phyloP scores from a whole-genome alignment of 2,888 invertebrate species.

The Pyrrhosoma nymphula region DNA sequence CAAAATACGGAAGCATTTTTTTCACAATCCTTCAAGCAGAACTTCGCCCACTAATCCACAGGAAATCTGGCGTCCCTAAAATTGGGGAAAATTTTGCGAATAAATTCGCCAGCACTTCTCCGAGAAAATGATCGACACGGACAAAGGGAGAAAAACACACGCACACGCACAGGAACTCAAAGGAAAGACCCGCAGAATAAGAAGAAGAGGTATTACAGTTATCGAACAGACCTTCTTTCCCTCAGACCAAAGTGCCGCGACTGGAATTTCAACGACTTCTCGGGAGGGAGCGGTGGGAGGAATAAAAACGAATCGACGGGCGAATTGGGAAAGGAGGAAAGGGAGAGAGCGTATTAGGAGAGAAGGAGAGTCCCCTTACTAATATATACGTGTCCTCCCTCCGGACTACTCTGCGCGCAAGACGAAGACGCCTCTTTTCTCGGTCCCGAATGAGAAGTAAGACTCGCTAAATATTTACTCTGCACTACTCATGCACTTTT shows the following conservation, averaged over 20 bases:
- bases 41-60: neutral
- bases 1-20: too few species aligned
- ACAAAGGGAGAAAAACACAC: neutral
- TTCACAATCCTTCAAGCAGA: too few species aligned
- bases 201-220: neutral
- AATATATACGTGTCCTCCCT: too few species aligned
- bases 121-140: neutral
- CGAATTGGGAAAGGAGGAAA: neutral
- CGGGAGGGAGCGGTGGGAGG: neutral
- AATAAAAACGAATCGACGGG: neutral
- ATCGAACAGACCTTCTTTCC: neutral
- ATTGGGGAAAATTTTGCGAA: neutral
- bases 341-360: neutral
- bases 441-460: too few species aligned
- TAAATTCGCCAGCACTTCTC: neutral
- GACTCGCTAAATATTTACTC: too few species aligned
- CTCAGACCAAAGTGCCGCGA: neutral
- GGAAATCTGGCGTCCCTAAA: neutral
- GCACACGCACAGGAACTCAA: neutral
- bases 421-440: too few species aligned
- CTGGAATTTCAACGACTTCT: conserved; percentile 7
- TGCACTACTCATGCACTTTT: too few species aligned
- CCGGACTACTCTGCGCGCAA: too few species aligned
- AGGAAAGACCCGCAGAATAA: neutral
- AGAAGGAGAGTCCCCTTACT: neutral